Percentiles rank a stretch among this genome's conserved stretches.
Conservation (phyloP, 2,113 vertebrate genomes). For the Globicephala melas region DNA sequence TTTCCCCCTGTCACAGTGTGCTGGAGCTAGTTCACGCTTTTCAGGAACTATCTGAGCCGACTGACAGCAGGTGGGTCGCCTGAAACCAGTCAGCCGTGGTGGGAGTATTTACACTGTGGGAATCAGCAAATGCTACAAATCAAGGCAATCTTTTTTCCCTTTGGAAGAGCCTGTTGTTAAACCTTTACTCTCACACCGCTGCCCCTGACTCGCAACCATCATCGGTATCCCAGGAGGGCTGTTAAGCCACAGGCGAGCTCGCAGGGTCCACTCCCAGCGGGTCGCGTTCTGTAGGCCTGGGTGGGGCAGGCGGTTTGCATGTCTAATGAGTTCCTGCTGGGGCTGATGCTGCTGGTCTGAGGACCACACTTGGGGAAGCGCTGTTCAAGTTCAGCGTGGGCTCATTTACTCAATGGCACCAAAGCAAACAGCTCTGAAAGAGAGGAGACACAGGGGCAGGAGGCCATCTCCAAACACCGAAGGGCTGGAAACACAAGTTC, state of each 20-base stretch:
- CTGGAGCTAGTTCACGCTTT: too few species aligned
- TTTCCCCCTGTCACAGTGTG: too few species aligned
- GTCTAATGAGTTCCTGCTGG: neutral
- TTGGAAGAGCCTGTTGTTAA: neutral
- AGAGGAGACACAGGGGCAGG: neutral
- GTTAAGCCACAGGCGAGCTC: too few species aligned
- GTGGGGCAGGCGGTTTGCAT: fast-evolving
- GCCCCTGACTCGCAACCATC: fast-evolving
- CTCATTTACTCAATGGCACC: neutral
- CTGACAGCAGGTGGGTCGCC: neutral
- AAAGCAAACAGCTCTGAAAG: neutral
- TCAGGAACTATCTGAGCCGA: neutral
- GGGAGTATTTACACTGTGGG: neutral
- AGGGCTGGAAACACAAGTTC: neutral
- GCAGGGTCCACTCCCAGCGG: fast-evolving
- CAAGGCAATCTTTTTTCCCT: neutral
- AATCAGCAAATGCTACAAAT: fast-evolving
- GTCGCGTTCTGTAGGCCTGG: fast-evolving
- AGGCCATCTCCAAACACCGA: neutral
- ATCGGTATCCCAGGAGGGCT: too few species aligned
- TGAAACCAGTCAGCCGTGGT: neutral
- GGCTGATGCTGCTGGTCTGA: neutral
- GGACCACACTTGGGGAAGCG: neutral
- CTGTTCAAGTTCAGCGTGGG: neutral
- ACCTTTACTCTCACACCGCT: fast-evolving